phyloP scores from a whole-genome alignment of 1,140 invertebrate genomes.

The Neotoxoptera formosana region DNA sequence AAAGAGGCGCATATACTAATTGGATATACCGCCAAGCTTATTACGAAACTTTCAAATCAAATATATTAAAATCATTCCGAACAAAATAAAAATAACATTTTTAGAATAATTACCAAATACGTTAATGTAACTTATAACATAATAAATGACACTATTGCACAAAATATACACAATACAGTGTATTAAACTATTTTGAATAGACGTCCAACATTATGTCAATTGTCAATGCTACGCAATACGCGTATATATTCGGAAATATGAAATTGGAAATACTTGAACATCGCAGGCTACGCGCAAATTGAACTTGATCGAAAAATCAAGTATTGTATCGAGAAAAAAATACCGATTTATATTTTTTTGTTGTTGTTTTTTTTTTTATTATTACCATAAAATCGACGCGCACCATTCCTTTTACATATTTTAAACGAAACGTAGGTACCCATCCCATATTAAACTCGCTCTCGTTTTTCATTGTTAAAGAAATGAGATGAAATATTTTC shows the following conservation, averaged over 20 bases:
- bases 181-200: not conserved
- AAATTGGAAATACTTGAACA: not conserved
- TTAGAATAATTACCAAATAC: not conserved
- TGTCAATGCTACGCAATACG: not conserved
- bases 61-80: not conserved
- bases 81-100: not conserved
- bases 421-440: not conserved
- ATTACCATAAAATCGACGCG: not conserved
- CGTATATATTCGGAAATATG: not conserved
- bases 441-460: not conserved
- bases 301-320: not conserved
- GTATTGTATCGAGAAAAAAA: not conserved
- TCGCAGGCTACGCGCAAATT: not conserved
- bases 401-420: not conserved
- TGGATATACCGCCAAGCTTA: not conserved
- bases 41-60: not conserved
- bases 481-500: not conserved
- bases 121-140: not conserved
- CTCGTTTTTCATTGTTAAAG: not conserved
- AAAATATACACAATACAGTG: too few relatives aligned
- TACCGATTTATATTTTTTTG: not conserved
- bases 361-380: not conserved
- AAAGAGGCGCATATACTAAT: too few relatives aligned
- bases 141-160: too few relatives aligned
- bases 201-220: not conserved